A percentile compares a stretch with the other conserved stretches of the same genome.
Conservation (phyloP, 2,888 invertebrate genomes). For the Tolmerus cingulatus region DNA sequence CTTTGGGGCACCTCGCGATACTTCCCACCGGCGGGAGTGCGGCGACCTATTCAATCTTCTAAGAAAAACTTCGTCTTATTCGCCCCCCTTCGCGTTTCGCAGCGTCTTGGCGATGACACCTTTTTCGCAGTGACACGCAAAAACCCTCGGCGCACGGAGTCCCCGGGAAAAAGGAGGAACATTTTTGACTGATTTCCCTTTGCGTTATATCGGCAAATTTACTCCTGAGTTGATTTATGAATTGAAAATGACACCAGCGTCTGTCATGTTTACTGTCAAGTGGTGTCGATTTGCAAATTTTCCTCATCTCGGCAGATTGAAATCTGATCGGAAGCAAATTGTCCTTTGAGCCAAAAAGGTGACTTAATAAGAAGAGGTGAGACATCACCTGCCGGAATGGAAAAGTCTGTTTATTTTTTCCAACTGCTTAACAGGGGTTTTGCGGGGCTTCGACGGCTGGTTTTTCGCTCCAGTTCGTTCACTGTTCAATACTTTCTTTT, state of each 20-base stretch:
- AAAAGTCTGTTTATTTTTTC: not conserved
- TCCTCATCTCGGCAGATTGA: conserved; percentile 12
- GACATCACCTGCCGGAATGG: not conserved
- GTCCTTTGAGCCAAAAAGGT: conserved; percentile 8
- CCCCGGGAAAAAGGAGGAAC: not conserved
- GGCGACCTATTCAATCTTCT: conserved; percentile 18
- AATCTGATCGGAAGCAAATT: conserved; percentile 25
- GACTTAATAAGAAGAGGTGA: conserved; percentile 1
- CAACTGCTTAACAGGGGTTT: not conserved
- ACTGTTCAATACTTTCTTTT: not conserved
- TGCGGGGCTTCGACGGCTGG: not conserved
- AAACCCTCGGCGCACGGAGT: not conserved
- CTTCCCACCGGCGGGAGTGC: not conserved
- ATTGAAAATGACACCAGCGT: conserved; percentile 44
- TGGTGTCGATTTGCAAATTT: conserved; percentile 39
- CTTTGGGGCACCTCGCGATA: not conserved
- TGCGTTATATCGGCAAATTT: conserved; percentile 32
- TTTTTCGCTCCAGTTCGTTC: not conserved
- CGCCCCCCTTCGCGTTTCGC: not conserved
- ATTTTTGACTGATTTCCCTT: conserved; percentile 23
- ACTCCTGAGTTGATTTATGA: conserved; percentile 38
- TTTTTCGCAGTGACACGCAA: not conserved
- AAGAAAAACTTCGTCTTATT: not conserved
- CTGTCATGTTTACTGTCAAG: conserved; percentile 41
- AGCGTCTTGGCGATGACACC: not conserved